Conservation (phyloP, 2,797 vertebrate species). For the Arrhamphus sclerolepis region DNA sequence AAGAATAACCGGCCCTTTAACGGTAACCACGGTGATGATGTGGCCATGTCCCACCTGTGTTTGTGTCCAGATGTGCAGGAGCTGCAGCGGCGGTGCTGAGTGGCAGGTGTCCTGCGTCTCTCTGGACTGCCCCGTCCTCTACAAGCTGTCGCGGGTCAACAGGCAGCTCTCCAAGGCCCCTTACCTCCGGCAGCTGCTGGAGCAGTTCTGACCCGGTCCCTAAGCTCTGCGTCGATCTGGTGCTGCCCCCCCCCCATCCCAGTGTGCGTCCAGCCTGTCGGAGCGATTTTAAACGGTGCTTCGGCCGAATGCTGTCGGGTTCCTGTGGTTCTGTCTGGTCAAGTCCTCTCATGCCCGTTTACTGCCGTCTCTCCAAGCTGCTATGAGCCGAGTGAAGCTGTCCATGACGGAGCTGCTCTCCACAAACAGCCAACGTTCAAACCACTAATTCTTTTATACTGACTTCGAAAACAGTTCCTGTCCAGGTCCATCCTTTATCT, state of each 20-base stretch:
- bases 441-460: slow-evolving; percentile 60
- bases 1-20: too few species aligned
- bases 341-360: slow-evolving; percentile 30
- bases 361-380: slow-evolving; percentile 56
- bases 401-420: too few species aligned
- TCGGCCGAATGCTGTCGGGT: slow-evolving; percentile 54
- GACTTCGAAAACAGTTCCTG: slow-evolving; percentile 65
- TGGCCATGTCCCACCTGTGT: slow-evolving; percentile 1
- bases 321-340: slow-evolving; percentile 24
- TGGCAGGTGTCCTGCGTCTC: slow-evolving; percentile 90
- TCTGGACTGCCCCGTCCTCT: slow-evolving; percentile 93
- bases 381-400: slow-evolving; percentile 39
- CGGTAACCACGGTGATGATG: too few species aligned
- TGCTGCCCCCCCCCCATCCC: slow-evolving; percentile 60
- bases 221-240: slow-evolving; percentile 42
- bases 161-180: slow-evolving; percentile 92
- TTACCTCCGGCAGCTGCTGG: slow-evolving; percentile 94
- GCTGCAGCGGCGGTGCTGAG: slow-evolving; percentile 88
- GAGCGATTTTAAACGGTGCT: slow-evolving; percentile 66
- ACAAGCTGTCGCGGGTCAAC: slow-evolving; percentile 90
- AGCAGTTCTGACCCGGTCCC: slow-evolving; percentile 89
- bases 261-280: slow-evolving; percentile 51
- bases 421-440: slow-evolving; percentile 23
- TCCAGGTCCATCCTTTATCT: slow-evolving; percentile 50
- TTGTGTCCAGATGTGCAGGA: slow-evolving; percentile 88